These are phyloP conservation scores for Melanargia galathea DNA, from an alignment of 2,888 invertebrate genomes.

Conservation along the genomic window DNA sequence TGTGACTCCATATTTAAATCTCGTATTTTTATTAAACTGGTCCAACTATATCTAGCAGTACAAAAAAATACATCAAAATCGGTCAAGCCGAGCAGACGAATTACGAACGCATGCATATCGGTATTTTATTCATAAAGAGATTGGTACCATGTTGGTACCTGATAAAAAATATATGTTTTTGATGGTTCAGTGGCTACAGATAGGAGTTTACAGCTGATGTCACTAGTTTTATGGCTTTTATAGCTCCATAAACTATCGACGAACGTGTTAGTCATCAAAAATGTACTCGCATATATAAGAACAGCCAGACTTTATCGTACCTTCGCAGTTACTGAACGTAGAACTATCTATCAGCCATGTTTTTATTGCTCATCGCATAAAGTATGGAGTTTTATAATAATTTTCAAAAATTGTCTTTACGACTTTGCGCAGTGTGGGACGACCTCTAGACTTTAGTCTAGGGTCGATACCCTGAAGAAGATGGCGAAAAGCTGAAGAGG, in stretches of 20 bases:
- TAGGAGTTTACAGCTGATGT: constrained; percentile 15
- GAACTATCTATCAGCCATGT: not conserved
- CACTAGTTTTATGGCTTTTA: constrained; percentile 8
- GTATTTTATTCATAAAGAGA: not conserved
- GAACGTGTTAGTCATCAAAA: constrained; percentile 14
- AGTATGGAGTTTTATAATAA: not conserved
- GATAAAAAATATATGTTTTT: constrained; percentile 15
- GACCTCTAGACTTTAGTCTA: not conserved
- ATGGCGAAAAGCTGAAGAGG: no score
- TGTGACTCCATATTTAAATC: no score
- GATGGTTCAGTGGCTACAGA: constrained; percentile 8
- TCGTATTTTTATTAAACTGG: no score
- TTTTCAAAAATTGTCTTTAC: not conserved
- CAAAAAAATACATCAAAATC: no score
- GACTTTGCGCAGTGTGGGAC: not conserved
- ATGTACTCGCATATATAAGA: not conserved
- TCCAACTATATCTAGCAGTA: no score
- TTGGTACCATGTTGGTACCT: not conserved
- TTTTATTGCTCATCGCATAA: not conserved
- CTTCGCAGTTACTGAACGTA: not conserved
- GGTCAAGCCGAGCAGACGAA: no score
- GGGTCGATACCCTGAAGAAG: not conserved
- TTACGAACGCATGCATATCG: no score
- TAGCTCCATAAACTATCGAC: constrained; percentile 18
- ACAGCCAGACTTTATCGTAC: constrained; percentile 5